Conservation (phyloP, 2,888 invertebrate species). For the Tachina fera region DNA sequence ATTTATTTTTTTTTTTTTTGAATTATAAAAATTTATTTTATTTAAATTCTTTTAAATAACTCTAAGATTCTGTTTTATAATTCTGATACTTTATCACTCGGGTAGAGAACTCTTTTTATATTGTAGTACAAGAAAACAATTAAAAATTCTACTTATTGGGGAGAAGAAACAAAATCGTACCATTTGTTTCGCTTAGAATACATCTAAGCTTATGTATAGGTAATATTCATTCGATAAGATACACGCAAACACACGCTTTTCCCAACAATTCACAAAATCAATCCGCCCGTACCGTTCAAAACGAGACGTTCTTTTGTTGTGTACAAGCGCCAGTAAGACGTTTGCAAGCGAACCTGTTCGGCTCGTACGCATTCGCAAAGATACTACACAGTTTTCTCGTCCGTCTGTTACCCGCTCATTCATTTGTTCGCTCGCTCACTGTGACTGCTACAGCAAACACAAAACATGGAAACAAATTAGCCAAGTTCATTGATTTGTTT, state of each 20-base stretch:
- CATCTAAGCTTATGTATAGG: slow-evolving; percentile 31
- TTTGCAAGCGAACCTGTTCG: slow-evolving; percentile 79
- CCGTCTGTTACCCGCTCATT: slow-evolving; percentile 60
- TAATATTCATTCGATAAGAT: slow-evolving; percentile 21
- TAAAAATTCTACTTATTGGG: slow-evolving; percentile 23
- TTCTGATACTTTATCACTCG: slow-evolving; percentile 10
- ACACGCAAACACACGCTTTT: slow-evolving; percentile 46
- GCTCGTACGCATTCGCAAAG: slow-evolving; percentile 71
- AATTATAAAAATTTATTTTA: slow-evolving; percentile 42
- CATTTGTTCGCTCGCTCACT: slow-evolving; percentile 43
- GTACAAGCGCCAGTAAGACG: slow-evolving; percentile 77
- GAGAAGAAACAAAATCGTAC: not conserved
- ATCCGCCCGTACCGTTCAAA: slow-evolving; percentile 81
- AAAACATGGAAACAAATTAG: slow-evolving; percentile 47
- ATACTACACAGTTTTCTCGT: slow-evolving; percentile 51
- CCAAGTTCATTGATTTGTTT: slow-evolving; percentile 75
- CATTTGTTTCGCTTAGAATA: slow-evolving; percentile 38
- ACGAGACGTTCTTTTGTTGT: slow-evolving; percentile 83
- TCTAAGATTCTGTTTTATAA: not conserved
- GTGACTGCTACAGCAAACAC: slow-evolving; percentile 30
- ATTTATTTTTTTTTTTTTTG: no score
- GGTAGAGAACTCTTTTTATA: slow-evolving; percentile 7
- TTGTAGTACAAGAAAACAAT: not conserved
- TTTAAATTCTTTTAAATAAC: slow-evolving; percentile 22
- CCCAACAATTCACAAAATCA: slow-evolving; percentile 62